Percentiles rank a stretch among this genome's conserved stretches.
These are phyloP conservation scores for Slavum lentiscoides DNA, from an alignment of 2,888 invertebrate genomes.

Conservation along the genomic window DNA sequence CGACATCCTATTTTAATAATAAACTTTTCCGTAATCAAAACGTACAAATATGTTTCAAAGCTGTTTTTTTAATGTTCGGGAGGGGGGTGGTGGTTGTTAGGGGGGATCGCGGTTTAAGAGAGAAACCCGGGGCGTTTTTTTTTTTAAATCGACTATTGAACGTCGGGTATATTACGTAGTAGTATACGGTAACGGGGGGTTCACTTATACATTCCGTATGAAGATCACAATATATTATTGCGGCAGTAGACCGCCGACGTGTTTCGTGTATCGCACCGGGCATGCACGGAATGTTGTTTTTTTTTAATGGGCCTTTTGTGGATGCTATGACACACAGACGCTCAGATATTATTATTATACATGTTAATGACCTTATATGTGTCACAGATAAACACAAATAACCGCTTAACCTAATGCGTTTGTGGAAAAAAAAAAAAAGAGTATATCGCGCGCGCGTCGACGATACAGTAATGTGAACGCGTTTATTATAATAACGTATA, in stretches of 20 bases:
- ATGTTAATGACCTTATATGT: slow-evolving; percentile 32
- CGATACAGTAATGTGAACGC: not conserved
- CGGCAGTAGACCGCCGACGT: too few relatives aligned
- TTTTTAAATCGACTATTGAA: too few relatives aligned
- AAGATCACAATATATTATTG: not conserved
- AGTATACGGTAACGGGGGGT: not conserved
- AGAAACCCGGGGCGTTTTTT: too few relatives aligned
- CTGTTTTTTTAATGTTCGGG: not conserved
- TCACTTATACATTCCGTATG: slow-evolving; percentile 7
- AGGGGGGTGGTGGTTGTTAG: too few relatives aligned
- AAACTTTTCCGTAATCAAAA: not conserved
- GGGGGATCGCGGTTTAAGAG: too few relatives aligned
- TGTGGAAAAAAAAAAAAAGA: not conserved
- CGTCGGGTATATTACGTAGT: too few relatives aligned
- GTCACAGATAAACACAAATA: slow-evolving; percentile 40
- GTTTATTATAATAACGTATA: not conserved
- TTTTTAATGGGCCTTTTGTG: slow-evolving; percentile 48
- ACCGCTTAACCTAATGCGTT: slow-evolving; percentile 37
- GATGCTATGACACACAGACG: slow-evolving; percentile 28
- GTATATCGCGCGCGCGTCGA: not conserved
- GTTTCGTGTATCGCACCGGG: not conserved
- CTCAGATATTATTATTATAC: not conserved
- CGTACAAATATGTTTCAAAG: slow-evolving; percentile 30
- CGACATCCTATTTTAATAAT: not conserved
- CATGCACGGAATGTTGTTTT: slow-evolving; percentile 44